Conservation (phyloP, 2,797 vertebrate species). For the Cichlasoma orientale region DNA sequence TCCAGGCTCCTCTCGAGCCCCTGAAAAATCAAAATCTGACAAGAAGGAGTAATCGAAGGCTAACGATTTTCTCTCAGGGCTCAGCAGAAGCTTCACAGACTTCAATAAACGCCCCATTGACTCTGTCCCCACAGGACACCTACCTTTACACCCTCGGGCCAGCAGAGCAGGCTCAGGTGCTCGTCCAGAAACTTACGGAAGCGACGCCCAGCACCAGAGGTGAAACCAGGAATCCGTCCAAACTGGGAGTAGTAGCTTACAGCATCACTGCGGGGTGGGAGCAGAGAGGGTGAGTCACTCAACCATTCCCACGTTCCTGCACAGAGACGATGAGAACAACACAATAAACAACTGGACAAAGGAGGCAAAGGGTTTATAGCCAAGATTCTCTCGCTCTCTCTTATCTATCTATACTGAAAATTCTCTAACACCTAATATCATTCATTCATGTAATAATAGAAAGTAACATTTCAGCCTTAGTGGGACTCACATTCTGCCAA, state of each 20-base stretch:
- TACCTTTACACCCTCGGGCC: slow-evolving; percentile 76
- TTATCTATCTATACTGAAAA: no score
- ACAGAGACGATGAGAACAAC: background rate
- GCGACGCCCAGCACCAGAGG: slow-evolving; percentile 67
- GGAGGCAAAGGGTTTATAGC: background rate
- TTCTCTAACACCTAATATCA: background rate
- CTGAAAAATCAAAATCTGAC: background rate
- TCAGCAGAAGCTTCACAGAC: background rate
- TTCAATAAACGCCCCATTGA: no score
- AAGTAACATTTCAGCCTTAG: background rate
- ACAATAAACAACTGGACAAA: background rate
- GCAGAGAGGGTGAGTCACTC: slow-evolving; percentile 82
- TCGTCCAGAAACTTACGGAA: slow-evolving; percentile 79
- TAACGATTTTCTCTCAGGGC: background rate
- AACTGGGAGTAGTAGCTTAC: slow-evolving; percentile 84
- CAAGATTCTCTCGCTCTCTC: background rate
- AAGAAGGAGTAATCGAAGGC: background rate
- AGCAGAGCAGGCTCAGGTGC: slow-evolving; percentile 84
- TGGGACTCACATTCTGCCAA: background rate
- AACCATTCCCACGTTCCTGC: slow-evolving; percentile 89
- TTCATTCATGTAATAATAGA: background rate
- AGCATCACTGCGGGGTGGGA: slow-evolving; percentile 79
- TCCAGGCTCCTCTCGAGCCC: background rate
- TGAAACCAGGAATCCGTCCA: slow-evolving; percentile 81
- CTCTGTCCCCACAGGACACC: background rate